Base-by-base conservation (phyloP, 2,888 invertebrate species). In the Ophion ellenae region DNA sequence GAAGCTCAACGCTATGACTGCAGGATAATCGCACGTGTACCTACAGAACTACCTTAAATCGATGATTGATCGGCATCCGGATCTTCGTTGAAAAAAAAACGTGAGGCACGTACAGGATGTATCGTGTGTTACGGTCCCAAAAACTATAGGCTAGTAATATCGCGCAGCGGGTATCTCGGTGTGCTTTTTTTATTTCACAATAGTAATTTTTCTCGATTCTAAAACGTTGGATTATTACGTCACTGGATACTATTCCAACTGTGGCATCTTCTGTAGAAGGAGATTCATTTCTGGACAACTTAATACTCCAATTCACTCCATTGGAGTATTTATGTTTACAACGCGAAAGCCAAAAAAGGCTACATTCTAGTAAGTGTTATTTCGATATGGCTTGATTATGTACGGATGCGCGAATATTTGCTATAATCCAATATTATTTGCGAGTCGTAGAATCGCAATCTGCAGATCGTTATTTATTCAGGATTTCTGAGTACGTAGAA, bases 1-100 rank as follows among this genome's bases (percentile, higher is more conserved):
- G 24, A 24, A 24, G 24, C 24, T 24, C 24, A 24, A 24, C 24
- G 24, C 24, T 24, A 24, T 24, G 24, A 24, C 24, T 24, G 24
- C 24, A 24, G 24, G 1, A 24, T 1, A 24, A 24, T 24, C 1
- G 24, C 24, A 24, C 24, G 24, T 24, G 24, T 2, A 1, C 2
- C 24, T 24, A 24, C 24, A 24, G 24, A 24, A 24, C 1, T 24
- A 24, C 24, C 24, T 24, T 24, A 24, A 24, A 77, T 78, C 77
- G 78, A 69, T 63, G 71, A 76, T 77, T 77, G 71, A 82, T 81
- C 71, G 74, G n/a, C 40, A 20, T 47, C 28, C 61, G 45, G 20
- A 36, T 74, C 53, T 57, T 63, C 24, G 4, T 28, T 1, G 1
- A 24, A 57, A 61, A 20, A 32, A 24, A 80, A 24, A 0, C 59